phyloP scores from a whole-genome alignment of 2,797 vertebrate species.

The Argentina silus region DNA sequence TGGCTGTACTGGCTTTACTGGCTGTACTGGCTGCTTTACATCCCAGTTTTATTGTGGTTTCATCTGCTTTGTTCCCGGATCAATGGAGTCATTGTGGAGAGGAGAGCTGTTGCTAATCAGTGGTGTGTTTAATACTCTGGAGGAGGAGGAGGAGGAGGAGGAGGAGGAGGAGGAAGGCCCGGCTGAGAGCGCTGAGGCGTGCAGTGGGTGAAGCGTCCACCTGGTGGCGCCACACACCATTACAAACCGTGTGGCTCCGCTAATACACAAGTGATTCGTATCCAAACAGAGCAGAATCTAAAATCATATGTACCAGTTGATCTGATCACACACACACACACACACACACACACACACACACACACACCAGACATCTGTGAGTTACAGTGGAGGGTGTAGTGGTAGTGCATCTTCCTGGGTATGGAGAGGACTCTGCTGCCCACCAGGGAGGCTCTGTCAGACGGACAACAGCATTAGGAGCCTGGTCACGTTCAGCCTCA shows the following conservation, averaged over 20 bases:
- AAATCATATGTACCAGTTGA: not conserved
- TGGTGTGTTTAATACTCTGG: constrained; percentile 13
- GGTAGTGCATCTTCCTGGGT: too few species aligned
- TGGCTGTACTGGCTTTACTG: not conserved
- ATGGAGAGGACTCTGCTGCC: too few species aligned
- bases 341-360: too few species aligned
- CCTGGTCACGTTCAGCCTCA: constrained; percentile 20
- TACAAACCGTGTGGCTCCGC: not conserved
- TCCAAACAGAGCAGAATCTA: constrained; percentile 4
- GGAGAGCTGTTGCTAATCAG: constrained; percentile 10
- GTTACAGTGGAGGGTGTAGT: too few species aligned
- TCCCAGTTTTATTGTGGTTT: constrained; percentile 21
- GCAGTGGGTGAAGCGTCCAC: constrained; percentile 43
- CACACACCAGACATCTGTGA: not conserved
- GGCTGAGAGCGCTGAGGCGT: constrained; percentile 4
- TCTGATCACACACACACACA: too few species aligned
- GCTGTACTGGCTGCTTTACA: constrained; percentile 18
- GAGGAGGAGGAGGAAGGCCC: too few species aligned
- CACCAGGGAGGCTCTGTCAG: too few species aligned
- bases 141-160: not conserved
- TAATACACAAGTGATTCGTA: not conserved
- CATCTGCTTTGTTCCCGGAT: constrained; percentile 38
- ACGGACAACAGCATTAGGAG: constrained; percentile 19
- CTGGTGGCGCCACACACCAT: constrained; percentile 55
- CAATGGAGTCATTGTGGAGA: constrained; percentile 15